phyloP scores from a whole-genome alignment of 1,140 invertebrate genomes.

The Wasmannia auropunctata region DNA sequence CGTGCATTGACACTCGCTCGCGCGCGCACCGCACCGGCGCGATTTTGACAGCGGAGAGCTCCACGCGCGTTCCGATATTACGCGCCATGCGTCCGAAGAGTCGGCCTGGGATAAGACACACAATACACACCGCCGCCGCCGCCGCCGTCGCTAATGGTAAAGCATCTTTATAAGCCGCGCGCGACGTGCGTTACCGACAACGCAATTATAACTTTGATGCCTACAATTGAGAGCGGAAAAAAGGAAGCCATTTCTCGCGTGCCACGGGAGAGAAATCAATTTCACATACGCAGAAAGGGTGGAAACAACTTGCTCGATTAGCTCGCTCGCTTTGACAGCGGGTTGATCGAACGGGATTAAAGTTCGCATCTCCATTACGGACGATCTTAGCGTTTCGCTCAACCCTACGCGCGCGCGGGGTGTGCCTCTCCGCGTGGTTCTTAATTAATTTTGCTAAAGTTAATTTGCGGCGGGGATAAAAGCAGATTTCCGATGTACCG shows the following conservation, averaged over 20 bases:
- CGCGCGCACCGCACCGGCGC: slow-evolving; percentile 4
- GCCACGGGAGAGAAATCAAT: slow-evolving; percentile 38
- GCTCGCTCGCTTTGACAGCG: slow-evolving; percentile 28
- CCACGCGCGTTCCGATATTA: background rate
- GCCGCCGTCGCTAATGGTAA: too few species aligned
- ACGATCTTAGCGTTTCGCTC: slow-evolving; percentile 71
- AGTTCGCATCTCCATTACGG: slow-evolving; percentile 72
- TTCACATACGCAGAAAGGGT: slow-evolving; percentile 5
- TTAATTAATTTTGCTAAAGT: slow-evolving; percentile 83
- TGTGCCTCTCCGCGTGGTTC: slow-evolving; percentile 63
- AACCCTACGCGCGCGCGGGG: slow-evolving; percentile 48
- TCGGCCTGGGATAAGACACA: slow-evolving; percentile 19
- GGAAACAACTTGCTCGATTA: slow-evolving; percentile 29
- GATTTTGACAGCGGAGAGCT: slow-evolving; percentile 34
- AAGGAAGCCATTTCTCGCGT: background rate
- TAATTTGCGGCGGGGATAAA: slow-evolving; percentile 80
- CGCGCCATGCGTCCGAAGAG: background rate
- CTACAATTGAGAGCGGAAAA: slow-evolving; percentile 10
- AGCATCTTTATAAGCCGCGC: slow-evolving; percentile 15
- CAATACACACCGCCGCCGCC: too few species aligned
- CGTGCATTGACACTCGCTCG: slow-evolving; percentile 33
- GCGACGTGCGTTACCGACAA: slow-evolving; percentile 20
- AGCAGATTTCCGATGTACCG: slow-evolving; percentile 71
- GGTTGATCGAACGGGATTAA: slow-evolving; percentile 79
- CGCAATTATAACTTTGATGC: background rate